phyloP scores from a whole-genome alignment of 1,140 invertebrate species.

The Fopius arisanus region DNA sequence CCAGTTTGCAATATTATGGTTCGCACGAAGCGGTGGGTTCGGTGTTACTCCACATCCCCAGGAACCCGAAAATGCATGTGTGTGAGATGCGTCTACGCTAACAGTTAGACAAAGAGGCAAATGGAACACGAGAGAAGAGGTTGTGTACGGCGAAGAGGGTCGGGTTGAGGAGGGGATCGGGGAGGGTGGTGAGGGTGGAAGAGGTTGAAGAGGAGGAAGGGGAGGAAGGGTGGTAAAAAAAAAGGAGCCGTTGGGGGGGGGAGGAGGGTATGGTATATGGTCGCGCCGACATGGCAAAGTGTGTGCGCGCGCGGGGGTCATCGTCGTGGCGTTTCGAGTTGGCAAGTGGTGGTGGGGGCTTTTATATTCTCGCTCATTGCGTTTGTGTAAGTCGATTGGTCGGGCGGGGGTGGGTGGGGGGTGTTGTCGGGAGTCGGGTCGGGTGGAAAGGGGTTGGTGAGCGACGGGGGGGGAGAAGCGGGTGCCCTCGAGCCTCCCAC shows the following conservation, averaged over 20 bases:
- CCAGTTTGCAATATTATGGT: slow-evolving; percentile 21
- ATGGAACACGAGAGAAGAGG: slow-evolving; percentile 2
- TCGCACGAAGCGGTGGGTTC: not conserved
- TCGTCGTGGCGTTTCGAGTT: slow-evolving; percentile 10
- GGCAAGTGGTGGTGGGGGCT: not conserved
- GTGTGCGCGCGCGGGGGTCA: slow-evolving; percentile 9
- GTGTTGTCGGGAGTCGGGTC: not conserved
- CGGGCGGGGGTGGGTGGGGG: not conserved
- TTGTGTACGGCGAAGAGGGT: not conserved
- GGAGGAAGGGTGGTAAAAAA: not conserved
- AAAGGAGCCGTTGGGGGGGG: not conserved
- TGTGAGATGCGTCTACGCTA: not conserved
- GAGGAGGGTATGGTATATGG: slow-evolving; percentile 1
- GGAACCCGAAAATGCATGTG: not conserved
- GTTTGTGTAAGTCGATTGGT: slow-evolving; percentile 8
- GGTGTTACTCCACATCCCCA: not conserved
- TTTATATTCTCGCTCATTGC: slow-evolving; percentile 14
- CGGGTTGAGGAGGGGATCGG: not conserved
- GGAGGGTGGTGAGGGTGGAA: not conserved
- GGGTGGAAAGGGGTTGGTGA: too few relatives aligned
- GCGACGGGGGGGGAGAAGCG: slow-evolving; percentile 29
- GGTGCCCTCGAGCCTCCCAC: slow-evolving; percentile 38
- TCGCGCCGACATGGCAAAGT: slow-evolving; percentile 5
- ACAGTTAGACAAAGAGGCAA: slow-evolving; percentile 6
- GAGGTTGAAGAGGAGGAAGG: not conserved